phyloP scores from a whole-genome alignment of 1,140 invertebrate genomes.

The Zaprionus taronus region DNA sequence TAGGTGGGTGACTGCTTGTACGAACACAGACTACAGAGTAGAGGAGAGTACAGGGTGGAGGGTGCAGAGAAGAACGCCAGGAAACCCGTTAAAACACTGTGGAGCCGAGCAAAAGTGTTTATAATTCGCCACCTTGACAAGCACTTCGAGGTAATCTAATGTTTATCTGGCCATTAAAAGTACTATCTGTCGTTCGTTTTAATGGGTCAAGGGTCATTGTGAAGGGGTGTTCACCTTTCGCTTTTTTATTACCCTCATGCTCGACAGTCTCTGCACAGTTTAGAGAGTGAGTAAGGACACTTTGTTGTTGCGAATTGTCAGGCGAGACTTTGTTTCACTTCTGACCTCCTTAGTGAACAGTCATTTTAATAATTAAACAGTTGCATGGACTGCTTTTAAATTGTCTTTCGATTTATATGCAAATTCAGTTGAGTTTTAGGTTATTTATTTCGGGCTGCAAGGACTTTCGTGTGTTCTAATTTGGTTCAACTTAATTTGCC shows the following conservation, averaged over 20 bases:
- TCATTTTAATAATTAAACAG: too few species aligned
- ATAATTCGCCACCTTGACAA: background rate
- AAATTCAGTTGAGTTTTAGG: too few species aligned
- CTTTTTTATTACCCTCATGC: background rate
- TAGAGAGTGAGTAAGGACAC: background rate
- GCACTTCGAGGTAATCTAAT: conserved; percentile 2
- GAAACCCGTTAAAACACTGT: background rate
- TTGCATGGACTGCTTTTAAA: too few species aligned
- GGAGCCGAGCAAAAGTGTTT: background rate
- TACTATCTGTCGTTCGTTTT: conserved; percentile 4
- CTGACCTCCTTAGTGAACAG: too few species aligned
- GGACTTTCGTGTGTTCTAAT: too few species aligned
- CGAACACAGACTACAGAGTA: too few species aligned
- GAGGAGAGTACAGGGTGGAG: too few species aligned
- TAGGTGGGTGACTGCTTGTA: background rate
- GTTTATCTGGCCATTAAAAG: conserved; percentile 5
- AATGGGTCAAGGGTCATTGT: background rate
- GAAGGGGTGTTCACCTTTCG: background rate
- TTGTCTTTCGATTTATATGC: too few species aligned
- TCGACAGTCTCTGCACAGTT: background rate
- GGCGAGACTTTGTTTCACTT: too few species aligned
- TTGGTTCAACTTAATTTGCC: background rate
- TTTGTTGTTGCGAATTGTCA: background rate
- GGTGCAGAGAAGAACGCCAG: background rate
- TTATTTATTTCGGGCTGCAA: too few species aligned